A percentile compares a stretch with the other conserved stretches of the same genome.
Conservation (phyloP, 2,113 vertebrate species). For the Dascyllus trimaculatus region DNA sequence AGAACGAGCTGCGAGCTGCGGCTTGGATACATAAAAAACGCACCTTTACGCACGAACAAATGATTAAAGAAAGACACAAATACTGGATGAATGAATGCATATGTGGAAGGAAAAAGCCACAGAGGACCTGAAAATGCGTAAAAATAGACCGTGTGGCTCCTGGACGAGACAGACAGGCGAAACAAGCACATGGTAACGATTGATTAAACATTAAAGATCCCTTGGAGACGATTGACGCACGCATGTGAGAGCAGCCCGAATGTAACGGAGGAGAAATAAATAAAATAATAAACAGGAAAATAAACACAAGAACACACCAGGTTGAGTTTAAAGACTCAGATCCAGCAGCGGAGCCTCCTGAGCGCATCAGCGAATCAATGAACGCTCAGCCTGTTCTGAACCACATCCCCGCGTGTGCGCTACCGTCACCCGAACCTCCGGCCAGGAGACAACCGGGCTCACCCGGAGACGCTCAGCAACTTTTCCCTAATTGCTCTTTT, state of each 20-base stretch:
- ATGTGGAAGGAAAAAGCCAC: too few species aligned
- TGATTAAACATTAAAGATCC: background rate
- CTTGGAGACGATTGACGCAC: background rate
- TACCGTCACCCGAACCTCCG: background rate
- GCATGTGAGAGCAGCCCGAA: background rate
- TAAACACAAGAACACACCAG: background rate
- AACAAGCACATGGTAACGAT: background rate
- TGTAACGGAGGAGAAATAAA: background rate
- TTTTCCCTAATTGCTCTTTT: background rate
- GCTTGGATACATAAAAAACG: background rate
- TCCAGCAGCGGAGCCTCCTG: background rate
- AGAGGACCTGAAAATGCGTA: too few species aligned
- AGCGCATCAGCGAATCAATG: slow-evolving; percentile 6
- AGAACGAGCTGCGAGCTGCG: too few species aligned
- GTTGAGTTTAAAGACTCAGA: background rate
- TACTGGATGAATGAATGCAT: too few species aligned
- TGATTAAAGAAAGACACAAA: background rate
- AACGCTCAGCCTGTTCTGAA: background rate
- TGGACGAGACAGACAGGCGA: background rate
- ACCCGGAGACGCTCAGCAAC: background rate
- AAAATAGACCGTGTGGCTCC: background rate
- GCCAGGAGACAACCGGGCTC: background rate
- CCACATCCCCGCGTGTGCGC: slow-evolving; percentile 7
- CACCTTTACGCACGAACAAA: background rate
- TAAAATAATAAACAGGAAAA: background rate